Base-by-base conservation (phyloP, 2,113 vertebrate species). In the Paracanthobrama guichenoti region DNA sequence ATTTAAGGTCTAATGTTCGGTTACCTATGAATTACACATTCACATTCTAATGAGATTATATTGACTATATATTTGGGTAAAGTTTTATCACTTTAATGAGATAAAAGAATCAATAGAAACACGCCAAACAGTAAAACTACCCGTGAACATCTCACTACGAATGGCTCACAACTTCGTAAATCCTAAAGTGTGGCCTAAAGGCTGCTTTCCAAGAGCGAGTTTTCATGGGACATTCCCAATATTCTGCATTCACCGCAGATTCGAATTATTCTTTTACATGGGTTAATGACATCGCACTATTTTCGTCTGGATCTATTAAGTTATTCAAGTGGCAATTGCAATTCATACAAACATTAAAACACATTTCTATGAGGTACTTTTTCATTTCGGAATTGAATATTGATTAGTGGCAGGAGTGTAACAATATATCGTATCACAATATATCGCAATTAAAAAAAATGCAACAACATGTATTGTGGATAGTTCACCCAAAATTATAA, bases 1-100 rank as follows among this genome's bases (percentile, higher is more conserved):
- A 78, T n/a, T 78, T 24, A 42, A 77, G 31, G 31, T 77, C 75
- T 39, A 42, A 72, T 72, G 69, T 72, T 24, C 22, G 42, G 39
- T 72, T 16, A 46, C 11, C 42, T 14, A 39, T 39, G 39, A 39
- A 39, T 50, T 48, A 73, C 42, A 46, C 42, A 14, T 73, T 48
- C n/a, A 42, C 20, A 71, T 22, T 71, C 66, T 71, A 71, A 71
- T 71, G 35, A 42, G 66, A 39, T 39, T 5, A n/a, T 60, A 24
- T 0, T 12, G 57, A 60, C 9, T 24, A 55, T 2, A 69, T 22
- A 69, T 69, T 69, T 39, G 18, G 18, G 22, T 9, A 42, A n/a
- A 39, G 35, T 39, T 35, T 35, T 39, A 39, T 39, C 35, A 39
- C 1, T 69, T 26, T 9, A 46, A 46, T 26, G 22, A 9, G 42